Percentiles rank a stretch among this genome's conserved stretches.
Conservation (phyloP, 1,140 invertebrate species). For the Halotydeus destructor region DNA sequence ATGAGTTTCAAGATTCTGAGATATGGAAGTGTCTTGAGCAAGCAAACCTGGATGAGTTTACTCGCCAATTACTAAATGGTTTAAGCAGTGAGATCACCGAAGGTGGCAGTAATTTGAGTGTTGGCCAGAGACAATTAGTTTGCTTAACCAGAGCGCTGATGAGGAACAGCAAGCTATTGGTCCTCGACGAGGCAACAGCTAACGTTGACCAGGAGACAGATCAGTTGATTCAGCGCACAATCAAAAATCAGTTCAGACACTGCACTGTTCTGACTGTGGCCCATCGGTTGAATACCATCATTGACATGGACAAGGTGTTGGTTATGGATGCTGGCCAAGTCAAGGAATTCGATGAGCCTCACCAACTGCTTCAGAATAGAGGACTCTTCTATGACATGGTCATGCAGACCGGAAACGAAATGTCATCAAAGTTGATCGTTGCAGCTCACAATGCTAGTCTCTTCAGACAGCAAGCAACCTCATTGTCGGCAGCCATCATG, state of each 20-base stretch:
- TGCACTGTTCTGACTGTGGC: slow-evolving; percentile 27
- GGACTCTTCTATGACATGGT: slow-evolving; percentile 13
- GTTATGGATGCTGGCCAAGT: slow-evolving; percentile 14
- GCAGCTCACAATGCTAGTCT: slow-evolving; percentile 1
- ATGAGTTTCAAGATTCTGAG: no score
- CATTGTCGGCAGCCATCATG: no score
- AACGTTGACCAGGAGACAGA: slow-evolving; percentile 45
- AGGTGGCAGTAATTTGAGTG: slow-evolving; percentile 13
- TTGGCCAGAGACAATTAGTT: slow-evolving; percentile 26
- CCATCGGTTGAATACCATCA: slow-evolving; percentile 25
- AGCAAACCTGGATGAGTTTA: no score
- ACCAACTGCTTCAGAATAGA: slow-evolving; percentile 2
- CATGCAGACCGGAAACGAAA: slow-evolving; percentile 11
- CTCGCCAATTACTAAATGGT: no score
- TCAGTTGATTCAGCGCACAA: slow-evolving; percentile 24
- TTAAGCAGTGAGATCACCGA: no score
- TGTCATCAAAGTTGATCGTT: slow-evolving; percentile 6
- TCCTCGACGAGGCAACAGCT: slow-evolving; percentile 33
- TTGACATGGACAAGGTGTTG: slow-evolving; percentile 19
- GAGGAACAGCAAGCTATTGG: slow-evolving; percentile 27
- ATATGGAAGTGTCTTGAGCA: no score
- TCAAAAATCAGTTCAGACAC: slow-evolving; percentile 23
- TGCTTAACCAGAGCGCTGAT: slow-evolving; percentile 25
- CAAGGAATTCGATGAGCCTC: slow-evolving; percentile 9
- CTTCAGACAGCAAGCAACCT: no score